Conservation (phyloP, 2,797 vertebrate species). For the Mormyrus proboscirostris region DNA sequence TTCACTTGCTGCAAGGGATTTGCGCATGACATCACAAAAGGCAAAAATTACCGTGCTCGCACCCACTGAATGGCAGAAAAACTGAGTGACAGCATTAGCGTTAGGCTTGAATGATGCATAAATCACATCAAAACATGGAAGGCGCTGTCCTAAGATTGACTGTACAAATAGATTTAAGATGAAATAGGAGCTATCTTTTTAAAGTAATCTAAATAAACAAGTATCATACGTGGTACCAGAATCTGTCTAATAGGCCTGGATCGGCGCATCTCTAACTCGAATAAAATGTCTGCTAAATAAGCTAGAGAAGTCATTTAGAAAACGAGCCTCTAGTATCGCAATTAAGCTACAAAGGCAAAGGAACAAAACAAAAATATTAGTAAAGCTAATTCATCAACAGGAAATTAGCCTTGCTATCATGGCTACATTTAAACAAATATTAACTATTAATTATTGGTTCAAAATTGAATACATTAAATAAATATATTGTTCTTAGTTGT, state of each 20-base stretch:
- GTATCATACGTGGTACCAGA: background rate
- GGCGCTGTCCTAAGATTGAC: too few relatives aligned
- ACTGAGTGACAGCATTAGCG: too few relatives aligned
- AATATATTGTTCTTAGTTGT: background rate
- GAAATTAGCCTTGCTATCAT: background rate
- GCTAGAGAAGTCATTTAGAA: background rate
- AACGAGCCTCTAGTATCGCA: background rate
- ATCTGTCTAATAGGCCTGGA: too few relatives aligned
- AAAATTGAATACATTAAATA: background rate
- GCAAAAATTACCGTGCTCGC: too few relatives aligned
- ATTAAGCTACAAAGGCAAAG: background rate
- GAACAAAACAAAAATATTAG: background rate
- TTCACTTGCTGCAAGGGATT: too few relatives aligned
- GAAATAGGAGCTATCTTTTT: too few relatives aligned
- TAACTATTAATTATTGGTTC: background rate
- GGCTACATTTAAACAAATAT: background rate
- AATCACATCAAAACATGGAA: too few relatives aligned
- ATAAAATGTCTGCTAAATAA: background rate
- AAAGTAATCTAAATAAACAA: too few relatives aligned
- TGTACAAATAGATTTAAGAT: too few relatives aligned
- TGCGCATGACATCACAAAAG: too few relatives aligned
- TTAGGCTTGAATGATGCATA: too few relatives aligned
- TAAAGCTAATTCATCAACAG: background rate
- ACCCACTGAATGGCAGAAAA: too few relatives aligned
- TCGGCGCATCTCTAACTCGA: background rate